Evolutionary conservation across 23 tunicate species (phyloP), one percentile per base, ranked within the genome.

Genomic region (Corella eumyota): DNA sequence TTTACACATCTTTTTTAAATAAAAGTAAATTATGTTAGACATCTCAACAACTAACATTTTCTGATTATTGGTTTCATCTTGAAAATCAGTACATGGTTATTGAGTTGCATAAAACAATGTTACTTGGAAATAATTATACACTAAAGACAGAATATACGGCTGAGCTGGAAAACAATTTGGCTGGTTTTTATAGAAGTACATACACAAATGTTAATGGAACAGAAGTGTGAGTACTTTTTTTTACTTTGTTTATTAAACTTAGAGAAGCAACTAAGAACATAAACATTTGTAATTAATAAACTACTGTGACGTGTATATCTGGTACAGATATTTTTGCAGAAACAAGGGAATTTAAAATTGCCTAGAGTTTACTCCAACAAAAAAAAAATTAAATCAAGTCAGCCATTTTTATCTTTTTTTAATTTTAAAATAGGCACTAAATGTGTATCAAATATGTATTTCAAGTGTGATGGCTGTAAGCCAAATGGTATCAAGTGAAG

Each of bases 401-500:
- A 44, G 11, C 48, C 48, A 44, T 44, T 23, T 53, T 13, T 19
- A 20, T 53, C 22, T n/a, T 53, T 7, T 11, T 13, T 7, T 6
- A 53, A 53, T 13, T 7, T 11, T 6, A 53, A 13, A 11, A n/a
- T 53, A 44, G 11, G 48, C 48, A 11, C 15, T 13, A 11, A 11
- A 44, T 13, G 15, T 44, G 48, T 15, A 9, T 20, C 21, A 13
- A 7, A 7, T 15, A 6, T 11, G 22, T 9, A 13, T 57, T 45
- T 66, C 9, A 38, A 80, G 90, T 13, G 80, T 80, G n/a, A 72
- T 80, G 7, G 90, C 90, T 6, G 73, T 80, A 15, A 72, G 80
- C 58, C 90, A 80, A 50, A 80, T 80, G 90, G 67, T 72, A 48
- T 36, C 79, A 21, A 80, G 80, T 25, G 90, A 66, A 29, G 90